Evolutionary conservation across 2,797 vertebrate species (phyloP).

Genomic region (Basileuterus tristriatus): DNA sequence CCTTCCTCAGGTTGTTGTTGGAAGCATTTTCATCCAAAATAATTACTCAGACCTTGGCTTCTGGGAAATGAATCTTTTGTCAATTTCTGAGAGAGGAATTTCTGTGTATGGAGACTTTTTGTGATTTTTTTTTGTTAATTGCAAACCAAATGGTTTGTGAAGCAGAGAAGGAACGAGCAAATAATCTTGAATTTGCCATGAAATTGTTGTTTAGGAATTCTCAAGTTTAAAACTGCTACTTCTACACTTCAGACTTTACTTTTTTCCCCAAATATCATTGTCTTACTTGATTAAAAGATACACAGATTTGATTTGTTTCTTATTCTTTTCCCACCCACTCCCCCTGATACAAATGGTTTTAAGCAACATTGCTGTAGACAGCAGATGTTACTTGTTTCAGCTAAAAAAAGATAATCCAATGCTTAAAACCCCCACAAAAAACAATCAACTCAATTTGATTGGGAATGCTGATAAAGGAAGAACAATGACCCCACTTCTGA

Average conservation of each 20-base stretch:
- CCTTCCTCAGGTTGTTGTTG: not conserved
- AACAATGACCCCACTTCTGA: not conserved
- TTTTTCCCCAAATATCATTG: fast-evolving
- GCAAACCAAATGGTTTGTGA: not conserved
- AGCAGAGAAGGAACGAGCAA: not conserved
- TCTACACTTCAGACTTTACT: not conserved
- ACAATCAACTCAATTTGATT: not conserved
- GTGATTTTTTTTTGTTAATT: not conserved
- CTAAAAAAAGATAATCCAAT: not conserved
- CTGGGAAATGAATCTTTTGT: not conserved
- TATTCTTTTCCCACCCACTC: not conserved
- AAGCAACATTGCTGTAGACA: not conserved
- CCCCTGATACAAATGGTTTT: not conserved
- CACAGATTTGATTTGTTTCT: not conserved
- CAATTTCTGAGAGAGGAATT: not conserved
- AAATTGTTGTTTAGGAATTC: not conserved
- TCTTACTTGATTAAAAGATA: not conserved
- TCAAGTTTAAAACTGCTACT: not conserved
- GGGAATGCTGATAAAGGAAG: not conserved
- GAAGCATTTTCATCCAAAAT: not conserved
- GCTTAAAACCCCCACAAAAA: not conserved
- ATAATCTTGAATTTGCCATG: not conserved
- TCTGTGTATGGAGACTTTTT: not conserved
- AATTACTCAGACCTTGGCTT: not conserved
- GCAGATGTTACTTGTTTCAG: not conserved